Evolutionary conservation across 2,797 vertebrate genomes (phyloP).

Genomic region (Sphaeramia orbicularis): DNA sequence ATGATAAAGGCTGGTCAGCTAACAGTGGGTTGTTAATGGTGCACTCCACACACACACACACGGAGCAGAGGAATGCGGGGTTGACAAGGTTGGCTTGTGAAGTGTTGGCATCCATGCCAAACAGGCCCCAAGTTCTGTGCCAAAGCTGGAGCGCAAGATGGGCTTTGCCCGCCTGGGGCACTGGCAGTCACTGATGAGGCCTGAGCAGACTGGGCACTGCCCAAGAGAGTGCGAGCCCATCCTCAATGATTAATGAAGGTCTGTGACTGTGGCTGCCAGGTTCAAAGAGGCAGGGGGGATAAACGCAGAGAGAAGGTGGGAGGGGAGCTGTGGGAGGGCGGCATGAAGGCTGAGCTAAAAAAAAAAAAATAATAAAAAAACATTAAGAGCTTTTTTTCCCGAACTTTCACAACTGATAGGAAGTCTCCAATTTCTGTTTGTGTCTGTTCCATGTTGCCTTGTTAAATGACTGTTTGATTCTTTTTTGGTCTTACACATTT

Average conservation of each 20-base stretch:
- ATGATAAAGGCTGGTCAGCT: slow-evolving; percentile 25
- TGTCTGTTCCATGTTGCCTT: slow-evolving; percentile 29
- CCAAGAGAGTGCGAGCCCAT: slow-evolving; percentile 41
- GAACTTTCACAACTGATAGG: slow-evolving; percentile 11
- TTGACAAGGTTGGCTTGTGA: slow-evolving; percentile 56
- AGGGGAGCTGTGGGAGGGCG: background rate
- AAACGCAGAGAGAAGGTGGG: slow-evolving; percentile 1
- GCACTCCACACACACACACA: slow-evolving; percentile 7
- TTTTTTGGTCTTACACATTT: background rate
- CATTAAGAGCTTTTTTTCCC: slow-evolving; percentile 16
- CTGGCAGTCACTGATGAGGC: slow-evolving; percentile 40
- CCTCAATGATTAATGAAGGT: slow-evolving; percentile 68
- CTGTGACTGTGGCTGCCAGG: slow-evolving; percentile 45
- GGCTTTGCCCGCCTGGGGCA: slow-evolving; percentile 56
- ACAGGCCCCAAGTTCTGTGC: slow-evolving; percentile 46
- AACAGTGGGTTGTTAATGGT: slow-evolving; percentile 14
- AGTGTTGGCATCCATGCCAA: slow-evolving; percentile 57
- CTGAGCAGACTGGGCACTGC: slow-evolving; percentile 55
- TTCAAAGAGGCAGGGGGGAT: slow-evolving; percentile 43
- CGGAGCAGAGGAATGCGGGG: slow-evolving; percentile 57
- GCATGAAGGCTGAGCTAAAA: background rate
- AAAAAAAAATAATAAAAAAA: slow-evolving; percentile 10
- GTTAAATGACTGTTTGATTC: slow-evolving; percentile 7
- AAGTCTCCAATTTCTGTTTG: slow-evolving; percentile 26
- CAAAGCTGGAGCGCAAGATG: slow-evolving; percentile 69